Base-by-base conservation (phyloP, 2,888 invertebrate species). In the Cyclophora albipunctata region DNA sequence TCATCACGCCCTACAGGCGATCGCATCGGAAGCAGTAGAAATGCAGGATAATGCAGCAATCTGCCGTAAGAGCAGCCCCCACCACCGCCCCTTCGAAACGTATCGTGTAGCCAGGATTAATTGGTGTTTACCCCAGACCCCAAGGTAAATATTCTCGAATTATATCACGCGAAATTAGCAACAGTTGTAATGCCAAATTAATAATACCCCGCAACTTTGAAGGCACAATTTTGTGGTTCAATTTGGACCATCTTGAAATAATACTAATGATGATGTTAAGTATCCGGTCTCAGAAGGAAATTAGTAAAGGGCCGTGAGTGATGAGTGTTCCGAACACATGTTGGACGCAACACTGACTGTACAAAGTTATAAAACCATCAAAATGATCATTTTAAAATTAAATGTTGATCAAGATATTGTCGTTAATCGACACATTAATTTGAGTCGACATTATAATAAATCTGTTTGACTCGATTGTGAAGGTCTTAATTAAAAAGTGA, bases 71-170 rank as follows among this genome's bases (percentile, higher is more conserved):
- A 73, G 73, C 73, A 65, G 61, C 63, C 73, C 76, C 75, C 69
- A 59, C 50, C 50, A 51, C 46, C 42, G 40, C 45, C 64, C 64
- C 71, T 64, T 59, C 57, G 62, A 62, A 68, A 71, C 71, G 77
- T 83, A 86, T 85, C 85, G 76, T 74, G 80, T 86, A 81, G 81
- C 85, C 74, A 74, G 81, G 81, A 87, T 88, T 87, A 86, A 88
- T 88, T 87, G 86, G 70, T 78, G 78, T 83, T 86, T 84, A 75
- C 82, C 84, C 84, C 79, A 64, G 59, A 67, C 73, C 71, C 64
- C 59, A 63, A 58, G 73, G 74, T 77, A 72, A 77, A 76, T 75
- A 76, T 75, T 71, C 71, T 65, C 69, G 67, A 76, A 78, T 81
- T 74, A 78, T 81, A 83, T 78, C 78, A 76, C 76, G 75, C 73